These are phyloP conservation scores for Camelus bactrianus DNA, from an alignment of 2,113 vertebrate genomes.

Conservation along the genomic window DNA sequence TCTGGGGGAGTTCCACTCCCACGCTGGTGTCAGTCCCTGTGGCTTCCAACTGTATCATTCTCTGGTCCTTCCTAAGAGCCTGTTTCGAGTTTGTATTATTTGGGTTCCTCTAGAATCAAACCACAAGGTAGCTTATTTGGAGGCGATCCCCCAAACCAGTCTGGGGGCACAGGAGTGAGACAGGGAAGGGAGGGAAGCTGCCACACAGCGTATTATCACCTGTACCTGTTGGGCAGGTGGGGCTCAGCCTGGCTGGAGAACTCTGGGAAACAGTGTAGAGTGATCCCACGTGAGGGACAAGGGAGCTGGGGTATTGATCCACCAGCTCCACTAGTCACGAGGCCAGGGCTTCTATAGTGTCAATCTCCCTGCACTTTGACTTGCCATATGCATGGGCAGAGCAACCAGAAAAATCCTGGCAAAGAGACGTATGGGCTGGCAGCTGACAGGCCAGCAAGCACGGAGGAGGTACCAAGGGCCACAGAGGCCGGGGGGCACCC, in stretches of 20 bases:
- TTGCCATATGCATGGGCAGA: background rate
- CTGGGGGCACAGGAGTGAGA: background rate
- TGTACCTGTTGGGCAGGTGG: background rate
- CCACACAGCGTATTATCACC: background rate
- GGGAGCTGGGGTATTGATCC: background rate
- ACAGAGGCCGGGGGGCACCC: fast-evolving
- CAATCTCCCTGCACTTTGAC: background rate
- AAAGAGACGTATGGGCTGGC: background rate
- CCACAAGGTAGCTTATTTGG: background rate
- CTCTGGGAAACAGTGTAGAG: background rate
- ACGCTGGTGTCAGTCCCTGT: background rate
- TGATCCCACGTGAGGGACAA: fast-evolving
- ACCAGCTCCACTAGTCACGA: background rate
- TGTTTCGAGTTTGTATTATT: background rate
- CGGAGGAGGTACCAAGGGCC: background rate
- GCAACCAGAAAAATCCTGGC: background rate
- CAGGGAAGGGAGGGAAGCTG: background rate
- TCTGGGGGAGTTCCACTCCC: background rate
- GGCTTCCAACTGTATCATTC: background rate
- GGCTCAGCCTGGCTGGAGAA: background rate
- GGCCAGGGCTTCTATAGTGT: background rate
- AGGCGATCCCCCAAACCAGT: background rate
- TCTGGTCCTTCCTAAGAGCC: background rate
- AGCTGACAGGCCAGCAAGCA: background rate
- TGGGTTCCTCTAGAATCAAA: background rate